Conservation (phyloP, 2,113 vertebrate species). For the Esox niger region DNA sequence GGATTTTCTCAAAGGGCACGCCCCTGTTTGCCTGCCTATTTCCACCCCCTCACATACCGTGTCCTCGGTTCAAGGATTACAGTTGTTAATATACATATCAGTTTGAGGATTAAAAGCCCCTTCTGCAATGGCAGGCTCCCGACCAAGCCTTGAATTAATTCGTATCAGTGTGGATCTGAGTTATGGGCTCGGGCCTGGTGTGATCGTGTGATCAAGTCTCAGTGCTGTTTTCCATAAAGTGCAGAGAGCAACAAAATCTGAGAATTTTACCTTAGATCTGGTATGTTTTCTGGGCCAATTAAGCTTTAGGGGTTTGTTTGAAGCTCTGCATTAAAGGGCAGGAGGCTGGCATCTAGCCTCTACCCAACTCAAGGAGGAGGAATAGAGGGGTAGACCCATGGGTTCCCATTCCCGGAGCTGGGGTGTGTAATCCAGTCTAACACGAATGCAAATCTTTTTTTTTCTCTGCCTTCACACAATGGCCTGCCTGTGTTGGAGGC, state of each 20-base stretch:
- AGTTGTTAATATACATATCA: slow-evolving; percentile 49
- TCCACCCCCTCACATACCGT: slow-evolving; percentile 36
- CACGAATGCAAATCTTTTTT: slow-evolving; percentile 79
- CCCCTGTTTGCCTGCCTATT: slow-evolving; percentile 41
- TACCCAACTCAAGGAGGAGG: slow-evolving; percentile 33
- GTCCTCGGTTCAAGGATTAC: slow-evolving; percentile 59
- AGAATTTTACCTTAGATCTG: slow-evolving; percentile 57
- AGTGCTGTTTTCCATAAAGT: neutral
- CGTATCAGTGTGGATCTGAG: slow-evolving; percentile 12
- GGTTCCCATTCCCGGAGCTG: slow-evolving; percentile 71
- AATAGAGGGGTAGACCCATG: slow-evolving; percentile 54
- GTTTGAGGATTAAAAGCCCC: slow-evolving; percentile 63
- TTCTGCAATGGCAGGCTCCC: no score
- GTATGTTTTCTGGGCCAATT: slow-evolving; percentile 53
- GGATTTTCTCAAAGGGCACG: slow-evolving; percentile 52
- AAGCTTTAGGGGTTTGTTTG: slow-evolving; percentile 57
- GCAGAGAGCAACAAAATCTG: slow-evolving; percentile 23
- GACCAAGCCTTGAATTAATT: slow-evolving; percentile 35
- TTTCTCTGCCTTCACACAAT: slow-evolving; percentile 73
- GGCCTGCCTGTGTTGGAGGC: slow-evolving; percentile 63
- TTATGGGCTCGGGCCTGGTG: neutral
- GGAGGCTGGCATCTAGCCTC: slow-evolving; percentile 17
- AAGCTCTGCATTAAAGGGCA: slow-evolving; percentile 53
- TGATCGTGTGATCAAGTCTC: no score
- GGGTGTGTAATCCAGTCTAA: slow-evolving; percentile 76